Evolutionary conservation across 2,113 vertebrate species (phyloP), one percentile per base, ranked within the genome.

Genomic region (Anguilla japonica): DNA sequence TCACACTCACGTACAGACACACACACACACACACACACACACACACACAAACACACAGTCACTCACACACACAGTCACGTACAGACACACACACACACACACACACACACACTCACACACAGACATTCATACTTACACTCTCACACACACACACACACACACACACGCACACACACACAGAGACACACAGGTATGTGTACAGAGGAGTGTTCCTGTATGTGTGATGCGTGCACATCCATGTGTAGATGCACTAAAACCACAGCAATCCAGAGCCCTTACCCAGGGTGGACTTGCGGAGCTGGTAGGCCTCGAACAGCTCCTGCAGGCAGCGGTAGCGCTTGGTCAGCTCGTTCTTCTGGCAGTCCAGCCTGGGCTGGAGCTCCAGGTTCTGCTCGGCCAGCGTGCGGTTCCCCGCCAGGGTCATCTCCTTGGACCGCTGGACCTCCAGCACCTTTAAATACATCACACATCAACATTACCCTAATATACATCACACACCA

Each of bases 401-500:
- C 63, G 95, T 97, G 63, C 98, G 96, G 93, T 99, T 99, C 92
- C 95, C 96, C 90, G 94, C 96, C 18, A 98, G 94, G 0, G 97
- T 99, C 94, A 93, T 96, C 87, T 98, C 97, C 90, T 99, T 99
- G 94, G 89, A 97, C 86, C 98, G 96, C 90, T 99, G 98, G 86
- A 99, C 93, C 0, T 94, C 97, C 89, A 97, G 96, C 84, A 97
- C 95, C 98, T 99, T 87, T 75, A 84, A 82, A 9, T 3, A 79
- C 22, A 39, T 6, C 34, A 85, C 20, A 75, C 43, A 46, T 46
- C 8, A 46, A 46, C 9, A 11, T 53, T 9, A 39, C 7, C 22
- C 29, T 34, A 56, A 87, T 22, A 78, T 22, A 63, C 41, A 53
- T 53, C 50, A 53, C 50, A 53, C 50, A 13, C 7, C 8, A 56